These are phyloP conservation scores for Melanogrammus aeglefinus DNA, from an alignment of 2,797 vertebrate genomes.

Conservation along the genomic window DNA sequence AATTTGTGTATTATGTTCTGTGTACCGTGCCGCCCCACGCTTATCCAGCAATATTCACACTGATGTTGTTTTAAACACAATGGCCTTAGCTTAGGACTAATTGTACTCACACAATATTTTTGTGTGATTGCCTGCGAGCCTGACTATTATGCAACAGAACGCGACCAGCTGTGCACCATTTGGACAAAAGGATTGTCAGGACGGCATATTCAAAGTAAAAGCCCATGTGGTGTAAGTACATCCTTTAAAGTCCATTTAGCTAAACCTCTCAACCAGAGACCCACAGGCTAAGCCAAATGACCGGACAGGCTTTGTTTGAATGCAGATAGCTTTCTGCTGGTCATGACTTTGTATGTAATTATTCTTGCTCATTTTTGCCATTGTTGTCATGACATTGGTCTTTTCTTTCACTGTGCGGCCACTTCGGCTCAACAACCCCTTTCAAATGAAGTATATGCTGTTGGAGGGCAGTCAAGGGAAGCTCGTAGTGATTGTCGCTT, in stretches of 20 bases:
- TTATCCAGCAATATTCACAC: not conserved
- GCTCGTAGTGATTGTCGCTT: slow-evolving; percentile 37
- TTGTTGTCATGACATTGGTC: slow-evolving; percentile 43
- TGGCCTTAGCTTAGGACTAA: not conserved
- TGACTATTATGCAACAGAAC: slow-evolving; percentile 22
- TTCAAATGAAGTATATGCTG: slow-evolving; percentile 28
- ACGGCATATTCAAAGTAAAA: slow-evolving; percentile 31
- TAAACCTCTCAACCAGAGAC: slow-evolving; percentile 26
- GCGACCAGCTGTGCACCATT: slow-evolving; percentile 37
- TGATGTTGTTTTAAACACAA: not conserved
- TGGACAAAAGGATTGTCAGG: slow-evolving; percentile 17
- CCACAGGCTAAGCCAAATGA: slow-evolving; percentile 15
- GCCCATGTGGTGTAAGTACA: slow-evolving; percentile 34
- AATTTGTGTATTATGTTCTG: not conserved
- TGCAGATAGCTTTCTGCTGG: slow-evolving; percentile 43
- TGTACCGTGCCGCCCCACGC: not conserved
- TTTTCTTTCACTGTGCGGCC: slow-evolving; percentile 17
- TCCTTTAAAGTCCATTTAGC: slow-evolving; percentile 61
- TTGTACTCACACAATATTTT: not conserved
- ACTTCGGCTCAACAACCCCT: not conserved
- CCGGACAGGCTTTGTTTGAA: slow-evolving; percentile 34
- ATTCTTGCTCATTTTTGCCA: slow-evolving; percentile 36
- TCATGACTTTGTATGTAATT: slow-evolving; percentile 51
- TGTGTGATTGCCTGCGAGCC: not conserved
- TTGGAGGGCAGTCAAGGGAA: slow-evolving; percentile 47